Conservation (phyloP, 2,797 vertebrate species). For the Hafferia zeledoni region DNA sequence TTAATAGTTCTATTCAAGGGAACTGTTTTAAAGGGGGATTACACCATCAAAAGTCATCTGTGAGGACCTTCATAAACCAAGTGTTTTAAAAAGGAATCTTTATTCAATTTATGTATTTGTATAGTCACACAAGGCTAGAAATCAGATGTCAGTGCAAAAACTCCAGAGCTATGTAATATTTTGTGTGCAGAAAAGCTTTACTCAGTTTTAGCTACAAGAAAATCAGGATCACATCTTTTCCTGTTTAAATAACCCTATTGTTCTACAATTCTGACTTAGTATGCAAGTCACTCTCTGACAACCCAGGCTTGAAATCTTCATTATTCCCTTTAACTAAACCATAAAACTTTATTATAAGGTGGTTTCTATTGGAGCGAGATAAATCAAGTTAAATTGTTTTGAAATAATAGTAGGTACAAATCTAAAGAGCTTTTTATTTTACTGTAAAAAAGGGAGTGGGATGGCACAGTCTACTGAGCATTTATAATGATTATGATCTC, state of each 20-base stretch:
- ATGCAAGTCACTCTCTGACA: conserved; percentile 13
- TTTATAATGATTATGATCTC: neutral
- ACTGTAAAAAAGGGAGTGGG: neutral
- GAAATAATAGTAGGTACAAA: neutral
- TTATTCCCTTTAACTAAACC: conserved; percentile 37
- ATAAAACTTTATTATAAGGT: neutral
- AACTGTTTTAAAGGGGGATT: neutral
- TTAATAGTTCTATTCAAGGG: neutral
- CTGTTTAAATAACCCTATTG: conserved; percentile 25
- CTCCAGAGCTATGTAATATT: neutral
- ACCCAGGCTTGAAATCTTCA: conserved; percentile 31
- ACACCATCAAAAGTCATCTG: neutral
- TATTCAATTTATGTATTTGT: neutral
- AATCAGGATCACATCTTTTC: conserved; percentile 23
- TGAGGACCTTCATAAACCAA: neutral
- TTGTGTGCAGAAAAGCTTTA: neutral
- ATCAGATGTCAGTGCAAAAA: neutral
- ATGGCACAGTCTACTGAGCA: neutral
- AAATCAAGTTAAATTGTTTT: conserved; percentile 45
- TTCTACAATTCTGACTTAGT: conserved; percentile 24
- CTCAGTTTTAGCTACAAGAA: neutral
- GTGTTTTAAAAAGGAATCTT: neutral
- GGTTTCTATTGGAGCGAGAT: conserved; percentile 2
- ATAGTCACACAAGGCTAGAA: neutral
- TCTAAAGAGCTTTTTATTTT: neutral